Evolutionary conservation across 2,113 vertebrate species (phyloP), one percentile per base, ranked within the genome.

Genomic region (Glaucomys volans): DNA sequence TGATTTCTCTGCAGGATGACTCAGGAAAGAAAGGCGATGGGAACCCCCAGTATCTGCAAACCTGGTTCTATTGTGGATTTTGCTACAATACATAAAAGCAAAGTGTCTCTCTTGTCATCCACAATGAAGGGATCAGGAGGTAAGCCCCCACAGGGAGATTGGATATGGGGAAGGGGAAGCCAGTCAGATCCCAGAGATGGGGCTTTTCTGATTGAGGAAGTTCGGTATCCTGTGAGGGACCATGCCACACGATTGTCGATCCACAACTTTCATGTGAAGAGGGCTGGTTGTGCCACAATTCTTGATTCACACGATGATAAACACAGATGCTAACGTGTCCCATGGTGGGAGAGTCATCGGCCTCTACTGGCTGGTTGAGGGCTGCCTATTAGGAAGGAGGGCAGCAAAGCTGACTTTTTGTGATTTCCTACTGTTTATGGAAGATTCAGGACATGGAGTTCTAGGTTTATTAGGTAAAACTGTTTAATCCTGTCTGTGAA

Each of bases 201-300:
- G 32, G 18, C 93, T 94, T 81, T 80, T 22, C 47, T 52, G 74
- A 14, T 35, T 67, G 22, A 50, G 44, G 35, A 75, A 81, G 42
- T 47, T n/a, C 4, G 4, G 7, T 32, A 2, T 84, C 66, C 32
- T 67, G 54, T 76, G 82, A 74, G n/a, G 76, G 72, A 40, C 24
- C 3, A 52, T 5, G 6, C 40, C 17, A 13, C 17, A 4, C 9
- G 1, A 6, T 22, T 0, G 1, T 26, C 0, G 0, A 1, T 24
- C 3, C 1, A 1, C 6, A 6, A 42, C 32, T 47, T 79, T 22
- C 13, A 10, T 20, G 3, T 20, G 20, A 8, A 0, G 2, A 17
- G 16, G 20, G 18, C 24, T 44, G 76, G 26, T 4, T 28, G 22
- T 59, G 4, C 40, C 28, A 5, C 47, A 50, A 9, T 62, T 62